phyloP scores from a whole-genome alignment of 2,888 invertebrate species.

The Bhutanitis thaidina region DNA sequence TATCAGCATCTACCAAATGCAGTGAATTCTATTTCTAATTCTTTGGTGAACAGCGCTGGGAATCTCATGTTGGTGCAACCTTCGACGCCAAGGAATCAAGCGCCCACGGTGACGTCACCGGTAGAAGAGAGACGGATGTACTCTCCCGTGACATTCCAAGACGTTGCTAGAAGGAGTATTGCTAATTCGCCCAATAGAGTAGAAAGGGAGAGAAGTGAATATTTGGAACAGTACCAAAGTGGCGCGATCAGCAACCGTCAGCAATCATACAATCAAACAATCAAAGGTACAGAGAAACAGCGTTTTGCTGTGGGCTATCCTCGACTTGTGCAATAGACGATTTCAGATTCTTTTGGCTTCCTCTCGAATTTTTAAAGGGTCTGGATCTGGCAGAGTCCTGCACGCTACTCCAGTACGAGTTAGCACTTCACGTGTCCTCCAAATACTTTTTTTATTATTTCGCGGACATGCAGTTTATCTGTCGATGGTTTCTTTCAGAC shows the following conservation, averaged over 20 bases:
- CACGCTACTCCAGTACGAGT: no score
- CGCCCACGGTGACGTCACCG: slow-evolving; percentile 56
- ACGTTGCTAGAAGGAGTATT: slow-evolving; percentile 88
- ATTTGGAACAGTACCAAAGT: slow-evolving; percentile 14
- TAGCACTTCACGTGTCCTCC: no score
- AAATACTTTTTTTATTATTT: no score
- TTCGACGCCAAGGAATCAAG: slow-evolving; percentile 33
- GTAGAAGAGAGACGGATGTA: slow-evolving; percentile 86
- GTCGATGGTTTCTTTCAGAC: no score
- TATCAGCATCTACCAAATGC: slow-evolving; percentile 40
- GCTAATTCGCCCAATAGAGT: slow-evolving; percentile 85
- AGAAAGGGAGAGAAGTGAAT: slow-evolving; percentile 52
- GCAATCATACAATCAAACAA: slow-evolving; percentile 1
- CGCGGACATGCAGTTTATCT: no score
- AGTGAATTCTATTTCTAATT: slow-evolving; percentile 43
- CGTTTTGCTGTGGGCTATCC: no score
- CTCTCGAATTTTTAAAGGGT: no score
- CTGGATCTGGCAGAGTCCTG: no score
- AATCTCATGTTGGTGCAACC: slow-evolving; percentile 30
- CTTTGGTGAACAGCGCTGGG: slow-evolving; percentile 37
- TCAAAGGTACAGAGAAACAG: slow-evolving; percentile 5
- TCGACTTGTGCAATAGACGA: no score
- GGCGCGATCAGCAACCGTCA: background rate
- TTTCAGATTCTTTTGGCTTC: no score
- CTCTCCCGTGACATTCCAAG: slow-evolving; percentile 91